Evolutionary conservation across 2,797 vertebrate genomes (phyloP).

Genomic region (Melanogrammus aeglefinus): DNA sequence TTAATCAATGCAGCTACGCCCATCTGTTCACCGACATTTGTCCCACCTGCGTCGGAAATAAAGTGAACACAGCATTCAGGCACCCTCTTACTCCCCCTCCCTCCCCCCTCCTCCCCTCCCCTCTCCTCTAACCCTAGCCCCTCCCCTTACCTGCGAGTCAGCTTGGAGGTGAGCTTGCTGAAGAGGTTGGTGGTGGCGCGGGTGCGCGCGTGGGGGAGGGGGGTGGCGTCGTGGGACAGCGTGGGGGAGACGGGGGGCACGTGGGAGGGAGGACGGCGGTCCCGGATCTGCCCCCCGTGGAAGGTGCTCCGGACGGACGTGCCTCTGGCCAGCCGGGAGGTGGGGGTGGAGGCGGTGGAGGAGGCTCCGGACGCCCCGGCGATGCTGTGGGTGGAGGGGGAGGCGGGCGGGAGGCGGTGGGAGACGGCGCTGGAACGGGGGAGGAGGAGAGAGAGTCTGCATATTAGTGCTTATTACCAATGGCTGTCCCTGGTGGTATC

Average conservation of each 20-base stretch:
- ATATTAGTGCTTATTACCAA: neutral
- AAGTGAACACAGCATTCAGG: neutral
- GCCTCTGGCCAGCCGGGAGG: constrained; percentile 84
- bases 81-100: neutral
- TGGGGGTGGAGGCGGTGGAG: constrained; percentile 72
- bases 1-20: neutral
- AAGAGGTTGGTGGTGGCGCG: constrained; percentile 88
- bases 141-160: constrained; percentile 87
- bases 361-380: constrained; percentile 71
- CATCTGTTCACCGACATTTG: neutral
- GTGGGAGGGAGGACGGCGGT: constrained; percentile 80
- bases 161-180: constrained; percentile 92
- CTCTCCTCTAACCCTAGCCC: neutral
- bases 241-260: constrained; percentile 83
- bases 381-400: constrained; percentile 89
- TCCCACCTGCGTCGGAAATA: neutral
- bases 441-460: neutral
- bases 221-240: constrained; percentile 80
- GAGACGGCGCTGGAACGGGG: constrained; percentile 68
- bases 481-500: neutral
- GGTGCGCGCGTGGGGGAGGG: constrained; percentile 75
- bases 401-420: constrained; percentile 82
- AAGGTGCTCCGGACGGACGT: constrained; percentile 90
- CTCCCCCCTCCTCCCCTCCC: neutral
- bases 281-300: constrained; percentile 88